Evolutionary conservation across 1,140 invertebrate species (phyloP).

Genomic region (Ostrea denselamellosa): DNA sequence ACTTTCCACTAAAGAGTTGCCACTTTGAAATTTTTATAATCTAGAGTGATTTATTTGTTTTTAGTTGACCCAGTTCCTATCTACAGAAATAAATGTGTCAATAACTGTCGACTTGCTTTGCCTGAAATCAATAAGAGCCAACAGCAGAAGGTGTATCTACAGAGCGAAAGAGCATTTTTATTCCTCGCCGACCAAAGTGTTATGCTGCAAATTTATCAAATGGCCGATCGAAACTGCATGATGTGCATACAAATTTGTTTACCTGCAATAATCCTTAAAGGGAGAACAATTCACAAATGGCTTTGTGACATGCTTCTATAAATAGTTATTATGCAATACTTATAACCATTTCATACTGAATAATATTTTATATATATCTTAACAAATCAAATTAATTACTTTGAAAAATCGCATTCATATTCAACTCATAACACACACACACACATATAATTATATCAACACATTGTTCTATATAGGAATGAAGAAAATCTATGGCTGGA

Average conservation of each 20-base stretch:
- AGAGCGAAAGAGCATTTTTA: not conserved
- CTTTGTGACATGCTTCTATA: not conserved
- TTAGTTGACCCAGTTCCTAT: slow-evolving; percentile 32
- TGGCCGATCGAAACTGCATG: not conserved
- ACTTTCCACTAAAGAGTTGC: too few species aligned
- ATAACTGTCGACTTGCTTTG: slow-evolving; percentile 20
- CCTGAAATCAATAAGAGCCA: slow-evolving; percentile 27
- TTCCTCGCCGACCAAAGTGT: not conserved
- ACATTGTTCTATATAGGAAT: too few species aligned
- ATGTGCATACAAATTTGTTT: not conserved
- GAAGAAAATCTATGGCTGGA: too few species aligned
- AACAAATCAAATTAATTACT: too few species aligned
- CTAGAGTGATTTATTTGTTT: slow-evolving; percentile 26
- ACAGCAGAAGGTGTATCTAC: not conserved
- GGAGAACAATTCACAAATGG: not conserved
- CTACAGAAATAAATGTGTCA: slow-evolving; percentile 34
- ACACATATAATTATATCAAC: too few species aligned
- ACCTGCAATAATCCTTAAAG: not conserved
- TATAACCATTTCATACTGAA: not conserved
- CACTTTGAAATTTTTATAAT: not conserved
- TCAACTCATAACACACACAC: too few species aligned
- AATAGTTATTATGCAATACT: slow-evolving; percentile 17
- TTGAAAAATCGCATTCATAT: too few species aligned
- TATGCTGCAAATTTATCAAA: not conserved
- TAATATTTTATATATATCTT: too few species aligned